Conservation (phyloP, 2,113 vertebrate genomes). For the Sardina pilchardus region DNA sequence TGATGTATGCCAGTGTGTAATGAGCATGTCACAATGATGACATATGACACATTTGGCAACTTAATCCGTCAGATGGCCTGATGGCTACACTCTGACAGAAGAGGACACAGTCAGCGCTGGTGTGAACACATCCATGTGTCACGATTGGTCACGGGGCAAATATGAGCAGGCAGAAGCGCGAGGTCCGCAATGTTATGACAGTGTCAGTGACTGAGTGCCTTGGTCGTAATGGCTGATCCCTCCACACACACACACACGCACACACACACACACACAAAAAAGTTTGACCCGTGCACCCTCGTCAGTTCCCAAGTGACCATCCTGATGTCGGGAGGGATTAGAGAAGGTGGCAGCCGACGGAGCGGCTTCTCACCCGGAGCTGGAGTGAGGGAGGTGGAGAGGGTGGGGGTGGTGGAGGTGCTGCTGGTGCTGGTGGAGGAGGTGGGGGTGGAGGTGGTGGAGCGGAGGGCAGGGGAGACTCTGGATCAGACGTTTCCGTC, state of each 20-base stretch:
- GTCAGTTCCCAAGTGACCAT: neutral
- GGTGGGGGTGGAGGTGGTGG: neutral
- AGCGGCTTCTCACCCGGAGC: neutral
- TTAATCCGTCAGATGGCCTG: neutral
- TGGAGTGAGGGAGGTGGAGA: neutral
- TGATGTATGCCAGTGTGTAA: neutral
- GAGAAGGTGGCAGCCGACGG: too few species aligned
- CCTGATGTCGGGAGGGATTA: neutral
- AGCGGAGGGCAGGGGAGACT: neutral
- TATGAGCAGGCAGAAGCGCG: neutral
- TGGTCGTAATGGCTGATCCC: neutral
- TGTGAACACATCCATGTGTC: conserved; percentile 12
- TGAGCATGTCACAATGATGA: neutral
- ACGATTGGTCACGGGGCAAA: neutral
- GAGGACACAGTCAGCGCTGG: neutral
- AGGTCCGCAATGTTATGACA: neutral
- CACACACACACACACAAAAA: too few species aligned
- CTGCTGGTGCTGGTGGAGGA: too few species aligned
- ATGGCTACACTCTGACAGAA: neutral
- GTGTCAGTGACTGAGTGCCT: neutral
- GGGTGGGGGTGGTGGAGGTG: neutral
- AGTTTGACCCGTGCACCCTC: neutral
- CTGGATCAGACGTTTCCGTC: neutral
- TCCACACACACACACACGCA: too few species aligned
- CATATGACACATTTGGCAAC: conserved; percentile 1